phyloP scores from a whole-genome alignment of 1,140 invertebrate genomes.

The Megathymus violae region DNA sequence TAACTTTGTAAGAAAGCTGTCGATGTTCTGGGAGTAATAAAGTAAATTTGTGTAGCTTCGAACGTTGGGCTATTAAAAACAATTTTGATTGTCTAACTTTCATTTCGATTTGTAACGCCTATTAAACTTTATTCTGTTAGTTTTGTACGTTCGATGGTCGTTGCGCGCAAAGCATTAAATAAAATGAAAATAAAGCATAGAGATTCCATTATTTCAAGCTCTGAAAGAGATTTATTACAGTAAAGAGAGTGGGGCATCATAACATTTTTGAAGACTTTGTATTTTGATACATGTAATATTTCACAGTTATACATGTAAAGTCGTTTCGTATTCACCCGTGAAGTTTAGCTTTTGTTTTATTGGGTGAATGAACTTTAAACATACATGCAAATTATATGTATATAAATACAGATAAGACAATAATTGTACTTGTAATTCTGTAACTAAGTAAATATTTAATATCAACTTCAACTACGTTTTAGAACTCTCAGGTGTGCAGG shows the following conservation, averaged over 20 bases:
- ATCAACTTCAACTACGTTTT: no score
- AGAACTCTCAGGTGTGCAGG: no score
- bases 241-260: conserved; percentile 27
- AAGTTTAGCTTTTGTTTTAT: not conserved
- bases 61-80: conserved; percentile 51
- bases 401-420: no score
- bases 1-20: conserved; percentile 26
- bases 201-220: conserved; percentile 24
- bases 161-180: conserved; percentile 38
- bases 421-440: no score
- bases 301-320: conserved; percentile 28
- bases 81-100: conserved; percentile 54
- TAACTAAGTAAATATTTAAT: no score
- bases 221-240: conserved; percentile 31
- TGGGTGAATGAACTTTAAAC: no score
- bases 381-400: no score
- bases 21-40: conserved; percentile 47
- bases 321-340: conserved; percentile 12
- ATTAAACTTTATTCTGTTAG: conserved; percentile 46
- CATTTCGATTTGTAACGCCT: conserved; percentile 50
- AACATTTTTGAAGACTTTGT: conserved; percentile 27
- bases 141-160: conserved; percentile 36
- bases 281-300: conserved; percentile 32
- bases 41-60: conserved; percentile 54
- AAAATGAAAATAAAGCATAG: conserved; percentile 37